Base-by-base conservation (phyloP, 2,113 vertebrate genomes). In the Seriola aureovittata region DNA sequence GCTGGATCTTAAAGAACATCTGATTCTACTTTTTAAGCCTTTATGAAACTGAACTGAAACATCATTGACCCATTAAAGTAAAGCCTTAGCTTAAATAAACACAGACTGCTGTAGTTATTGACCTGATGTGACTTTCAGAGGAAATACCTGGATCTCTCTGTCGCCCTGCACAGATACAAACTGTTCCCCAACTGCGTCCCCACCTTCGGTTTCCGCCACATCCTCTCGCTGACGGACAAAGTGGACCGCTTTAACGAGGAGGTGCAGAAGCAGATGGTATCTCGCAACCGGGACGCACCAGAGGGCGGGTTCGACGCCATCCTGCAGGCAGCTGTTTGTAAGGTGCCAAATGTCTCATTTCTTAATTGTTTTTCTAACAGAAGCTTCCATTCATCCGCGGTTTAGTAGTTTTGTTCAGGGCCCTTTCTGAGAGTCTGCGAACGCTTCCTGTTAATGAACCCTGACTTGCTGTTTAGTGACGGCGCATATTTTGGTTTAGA, bases 271-370 rank as follows among this genome's bases (percentile, higher is more conserved):
- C 98, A 99, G 95, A 96, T 97, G 86, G 98, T 99, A 42, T 99
- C 98, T 10, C 96, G 98, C 62, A 99, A 99, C 93, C 85, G 97
- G 0, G 98, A 99, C 8, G 98, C 98, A 0, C 98, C 98, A 0
- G 98, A 99, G 86, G 98, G 98, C 0, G 98, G 97, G 0, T 99
- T 99, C 0, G 98, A 99, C 32, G 98, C 98, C 0, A 96, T 99
- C 57, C 93, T 99, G 78, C 98, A 99, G 94, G 97, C 98, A 0
- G 96, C 97, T 0, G 98, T 99, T 38, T 99, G 98, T 92, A 97
- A 97, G 97, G 98, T 99, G 93, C 95, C 12, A 0, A 7, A 11
- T 9, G 23, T 25, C 36, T 66, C 6, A 1, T 4, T 8, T 9
- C 19, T n/a, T 52, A 21, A 21, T 21, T 67, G 3, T 59, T 32